These are phyloP conservation scores for Phrynocephalus versicolor DNA, from an alignment of 2,113 vertebrate genomes.

Conservation along the genomic window DNA sequence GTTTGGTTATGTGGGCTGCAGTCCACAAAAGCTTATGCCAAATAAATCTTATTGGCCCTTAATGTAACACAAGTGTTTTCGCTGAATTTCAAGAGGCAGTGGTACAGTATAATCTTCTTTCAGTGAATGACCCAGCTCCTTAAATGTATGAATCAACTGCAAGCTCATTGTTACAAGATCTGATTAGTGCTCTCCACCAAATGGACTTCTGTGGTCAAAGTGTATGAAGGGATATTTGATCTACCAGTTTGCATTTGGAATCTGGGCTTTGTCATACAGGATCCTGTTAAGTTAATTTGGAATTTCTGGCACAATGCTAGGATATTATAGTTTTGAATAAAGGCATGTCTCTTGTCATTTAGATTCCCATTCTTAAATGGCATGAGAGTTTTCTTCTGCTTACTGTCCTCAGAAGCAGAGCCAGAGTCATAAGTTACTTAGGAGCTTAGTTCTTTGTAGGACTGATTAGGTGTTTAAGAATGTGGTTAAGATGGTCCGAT, in stretches of 20 bases:
- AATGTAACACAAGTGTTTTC: too few species aligned
- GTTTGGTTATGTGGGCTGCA: too few species aligned
- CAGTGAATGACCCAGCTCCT: not conserved
- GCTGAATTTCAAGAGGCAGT: too few species aligned
- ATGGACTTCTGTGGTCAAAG: not conserved
- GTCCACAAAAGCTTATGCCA: too few species aligned
- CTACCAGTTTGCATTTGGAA: not conserved
- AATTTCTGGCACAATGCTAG: not conserved
- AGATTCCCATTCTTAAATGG: not conserved
- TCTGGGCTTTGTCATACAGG: not conserved
- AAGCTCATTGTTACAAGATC: not conserved
- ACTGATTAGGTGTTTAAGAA: constrained; percentile 24
- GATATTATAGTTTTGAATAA: not conserved
- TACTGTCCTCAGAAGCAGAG: not conserved
- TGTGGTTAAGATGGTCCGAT: not conserved
- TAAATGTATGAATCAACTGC: not conserved
- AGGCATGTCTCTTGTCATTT: not conserved
- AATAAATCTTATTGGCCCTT: too few species aligned
- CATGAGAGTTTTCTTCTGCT: not conserved
- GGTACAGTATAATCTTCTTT: not conserved
- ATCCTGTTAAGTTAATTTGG: not conserved
- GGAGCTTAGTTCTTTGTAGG: constrained; percentile 5
- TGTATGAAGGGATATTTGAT: not conserved
- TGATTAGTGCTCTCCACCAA: not conserved
- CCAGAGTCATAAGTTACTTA: constrained; percentile 6